Evolutionary conservation across 2,888 invertebrate genomes (phyloP).

Genomic region (Ctenicera cuprea): DNA sequence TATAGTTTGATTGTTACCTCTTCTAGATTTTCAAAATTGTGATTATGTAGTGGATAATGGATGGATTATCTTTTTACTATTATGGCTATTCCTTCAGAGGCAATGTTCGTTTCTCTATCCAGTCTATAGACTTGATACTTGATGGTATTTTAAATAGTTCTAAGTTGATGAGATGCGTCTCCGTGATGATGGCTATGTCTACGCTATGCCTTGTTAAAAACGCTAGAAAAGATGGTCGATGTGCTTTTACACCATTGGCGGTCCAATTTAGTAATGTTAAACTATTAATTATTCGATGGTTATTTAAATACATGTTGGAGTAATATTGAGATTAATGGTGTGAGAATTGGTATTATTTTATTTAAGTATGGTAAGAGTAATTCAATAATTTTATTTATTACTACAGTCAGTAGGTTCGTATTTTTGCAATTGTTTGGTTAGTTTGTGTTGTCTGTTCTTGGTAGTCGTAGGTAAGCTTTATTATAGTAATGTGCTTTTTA

Average conservation of each 20-base stretch:
- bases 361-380: neutral
- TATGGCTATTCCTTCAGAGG: slow-evolving; percentile 1
- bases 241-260: neutral
- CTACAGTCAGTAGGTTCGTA: slow-evolving; percentile 1
- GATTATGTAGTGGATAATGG: neutral
- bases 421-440: neutral
- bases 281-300: neutral
- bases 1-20: neutral
- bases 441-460: neutral
- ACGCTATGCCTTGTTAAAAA: neutral
- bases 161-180: neutral
- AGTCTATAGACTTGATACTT: neutral
- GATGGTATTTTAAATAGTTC: neutral
- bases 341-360: slow-evolving; percentile 10
- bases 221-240: neutral
- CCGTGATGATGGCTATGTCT: neutral
- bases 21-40: neutral
- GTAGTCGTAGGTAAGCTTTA: neutral
- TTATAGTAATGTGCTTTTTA: neutral
- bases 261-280: neutral
- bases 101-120: neutral
- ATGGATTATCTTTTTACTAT: neutral
- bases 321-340: neutral
- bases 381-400: slow-evolving; percentile 2
- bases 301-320: neutral